phyloP scores from a whole-genome alignment of 2,797 vertebrate species.

The Pipistrellus nathusii region DNA sequence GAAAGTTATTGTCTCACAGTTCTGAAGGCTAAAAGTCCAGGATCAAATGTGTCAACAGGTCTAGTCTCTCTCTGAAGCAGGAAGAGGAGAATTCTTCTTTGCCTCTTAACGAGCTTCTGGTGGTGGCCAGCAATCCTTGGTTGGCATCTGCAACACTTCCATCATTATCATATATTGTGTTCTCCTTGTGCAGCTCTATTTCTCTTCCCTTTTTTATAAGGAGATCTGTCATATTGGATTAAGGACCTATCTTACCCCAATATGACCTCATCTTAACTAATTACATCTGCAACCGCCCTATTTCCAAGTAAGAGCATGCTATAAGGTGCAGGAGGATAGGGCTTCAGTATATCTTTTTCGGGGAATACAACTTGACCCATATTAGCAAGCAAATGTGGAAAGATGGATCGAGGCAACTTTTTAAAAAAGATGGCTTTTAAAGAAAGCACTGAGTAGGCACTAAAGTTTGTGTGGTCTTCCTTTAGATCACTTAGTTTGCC shows the following conservation, averaged over 20 bases:
- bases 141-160: background rate
- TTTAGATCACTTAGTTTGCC: background rate
- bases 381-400: background rate
- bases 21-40: background rate
- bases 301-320: background rate
- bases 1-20: background rate
- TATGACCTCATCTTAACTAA: background rate
- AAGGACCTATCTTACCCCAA: background rate
- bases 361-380: background rate
- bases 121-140: background rate
- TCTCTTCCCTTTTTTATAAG: background rate
- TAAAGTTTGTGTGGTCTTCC: background rate
- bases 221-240: background rate
- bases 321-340: background rate
- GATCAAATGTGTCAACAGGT: background rate
- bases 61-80: background rate
- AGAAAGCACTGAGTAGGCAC: no score
- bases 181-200: background rate
- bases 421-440: background rate
- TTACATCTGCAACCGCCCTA: background rate
- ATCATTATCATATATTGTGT: accelerated
- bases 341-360: background rate
- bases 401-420: background rate
- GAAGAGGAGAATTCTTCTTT: background rate
- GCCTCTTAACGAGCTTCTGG: background rate